Base-by-base conservation (phyloP, 2,888 invertebrate species). In the Drosophila birchii region DNA sequence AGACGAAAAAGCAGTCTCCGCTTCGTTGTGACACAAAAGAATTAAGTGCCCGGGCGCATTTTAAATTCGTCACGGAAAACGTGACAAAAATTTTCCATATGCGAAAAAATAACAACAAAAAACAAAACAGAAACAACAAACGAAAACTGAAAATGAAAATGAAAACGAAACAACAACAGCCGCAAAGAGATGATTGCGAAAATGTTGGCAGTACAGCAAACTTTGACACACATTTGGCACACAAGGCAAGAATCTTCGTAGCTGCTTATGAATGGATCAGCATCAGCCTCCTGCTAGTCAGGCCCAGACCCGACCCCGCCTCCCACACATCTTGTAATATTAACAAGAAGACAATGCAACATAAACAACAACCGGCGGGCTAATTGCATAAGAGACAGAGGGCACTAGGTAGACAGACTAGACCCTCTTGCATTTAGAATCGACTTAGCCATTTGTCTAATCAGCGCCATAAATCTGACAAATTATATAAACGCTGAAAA, bases 1-100 rank as follows among this genome's bases (percentile, higher is more conserved):
- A 55, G 64, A 71, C 51, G 70, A 80, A 67, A 66, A 81, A 57
- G n/a, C 69, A 80, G 67, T 56, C 68, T 41, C 68, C 43, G 56
- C 49, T 68, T 56, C 57, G 68, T 68, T 68, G 68, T 68, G 68
- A 68, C 68, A 75, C 78, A 83, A 73, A 85, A 85, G 84, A 86
- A 86, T 86, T 86, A 86, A 88, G 88, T 88, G 88, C 78, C 87
- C 86, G 78, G 79, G 86, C 86, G 82, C 86, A 86, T 86, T 86
- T 86, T 78, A 86, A 86, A 86, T 86, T 86, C 88, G 86, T 86
- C 86, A 86, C 86, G 86, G 86, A 86, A 86, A 86, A 86, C 86
- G 86, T 86, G 86, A 86, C 86, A 86, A 88, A 84, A 78, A 81
- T 88, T 81, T 86, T 86, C 68, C 81, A 86, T 88, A 86, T 83